phyloP scores from a whole-genome alignment of 2,888 invertebrate species.

The Sericinus montela region DNA sequence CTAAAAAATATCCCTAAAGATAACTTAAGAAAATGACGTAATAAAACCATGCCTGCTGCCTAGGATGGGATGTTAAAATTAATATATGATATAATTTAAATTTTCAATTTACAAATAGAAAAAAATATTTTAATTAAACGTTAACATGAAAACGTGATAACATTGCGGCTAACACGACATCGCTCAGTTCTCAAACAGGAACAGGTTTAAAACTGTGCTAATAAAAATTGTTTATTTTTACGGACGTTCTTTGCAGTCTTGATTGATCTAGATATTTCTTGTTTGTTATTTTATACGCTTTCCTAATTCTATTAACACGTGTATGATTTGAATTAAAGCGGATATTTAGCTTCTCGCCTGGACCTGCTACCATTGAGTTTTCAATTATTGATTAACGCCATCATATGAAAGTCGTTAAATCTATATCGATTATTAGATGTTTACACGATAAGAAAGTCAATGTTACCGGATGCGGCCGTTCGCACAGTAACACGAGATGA shows the following conservation, averaged over 20 bases:
- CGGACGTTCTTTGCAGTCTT: not conserved
- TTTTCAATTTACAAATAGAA: too few species aligned
- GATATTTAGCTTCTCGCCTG: conserved; percentile 1
- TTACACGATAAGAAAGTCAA: conserved; percentile 70
- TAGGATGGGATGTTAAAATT: too few species aligned
- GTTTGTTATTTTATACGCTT: too few species aligned
- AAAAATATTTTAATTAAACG: not conserved
- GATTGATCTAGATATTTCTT: too few species aligned
- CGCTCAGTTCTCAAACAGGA: not conserved
- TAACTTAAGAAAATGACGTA: too few species aligned
- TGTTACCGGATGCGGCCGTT: conserved; percentile 70
- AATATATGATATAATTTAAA: too few species aligned
- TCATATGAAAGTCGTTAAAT: conserved; percentile 37
- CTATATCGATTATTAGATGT: conserved; percentile 57
- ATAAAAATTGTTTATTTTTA: conserved; percentile 15
- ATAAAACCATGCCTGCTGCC: too few species aligned
- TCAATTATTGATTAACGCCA: conserved; percentile 33
- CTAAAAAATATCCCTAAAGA: too few species aligned
- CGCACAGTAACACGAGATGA: conserved; percentile 63
- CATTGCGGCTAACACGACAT: not conserved
- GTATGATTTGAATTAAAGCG: not conserved
- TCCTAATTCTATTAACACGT: not conserved
- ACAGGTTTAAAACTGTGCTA: not conserved
- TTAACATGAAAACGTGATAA: not conserved
- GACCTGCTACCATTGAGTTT: not conserved